Base-by-base conservation (phyloP, 30 jellyfish, hydroid and myxozoan species). In the Hydra vulgaris region DNA sequence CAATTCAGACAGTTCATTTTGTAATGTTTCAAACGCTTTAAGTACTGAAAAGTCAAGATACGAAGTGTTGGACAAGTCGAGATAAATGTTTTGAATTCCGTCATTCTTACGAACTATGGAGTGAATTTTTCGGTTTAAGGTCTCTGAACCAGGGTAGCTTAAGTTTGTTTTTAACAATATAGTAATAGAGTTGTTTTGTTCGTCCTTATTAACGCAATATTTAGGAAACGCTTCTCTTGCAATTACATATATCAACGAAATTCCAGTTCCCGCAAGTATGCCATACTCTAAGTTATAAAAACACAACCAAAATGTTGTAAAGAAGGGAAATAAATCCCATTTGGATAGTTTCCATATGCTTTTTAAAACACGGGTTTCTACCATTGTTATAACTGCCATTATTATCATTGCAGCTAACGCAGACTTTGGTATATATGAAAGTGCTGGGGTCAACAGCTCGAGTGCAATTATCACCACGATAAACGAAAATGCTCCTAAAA, bases 281-380 rank as follows among this genome's bases (percentile, higher is more conserved):
- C 97, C 97, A 53, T 81, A 74, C 76, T 89, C 97, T 21, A 89
- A 71, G 54, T 89, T 91, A 77, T 89, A 89, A 54, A 89, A 67
- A 74, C 90, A 70, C 55, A 95, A 95, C 21, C 76, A 27, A 27
- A 89, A 89, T 20, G 95, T 68, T 7, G 71, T 89, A 4, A 81
- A 19, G 88, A 83, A 81, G 0, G 89, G 78, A n/a, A 82, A 23
- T 17, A 89, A 74, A 66, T 89, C 97, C 21, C 83, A 22, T 66
- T 84, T 89, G 81, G 81, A 76, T 72, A 89, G 61, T 0, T 74
- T 80, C 93, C 92, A 89, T 15, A 89, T 79, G 71, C 80, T 80
- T 26, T 18, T 25, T 8, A 83, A 85, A 19, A 89, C 55, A 27
- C 70, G 75, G 52, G 68, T 52, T 54, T 89, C 97, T 23, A 89